phyloP scores from a whole-genome alignment of 2,888 invertebrate genomes.

The Argyra leucocephala region DNA sequence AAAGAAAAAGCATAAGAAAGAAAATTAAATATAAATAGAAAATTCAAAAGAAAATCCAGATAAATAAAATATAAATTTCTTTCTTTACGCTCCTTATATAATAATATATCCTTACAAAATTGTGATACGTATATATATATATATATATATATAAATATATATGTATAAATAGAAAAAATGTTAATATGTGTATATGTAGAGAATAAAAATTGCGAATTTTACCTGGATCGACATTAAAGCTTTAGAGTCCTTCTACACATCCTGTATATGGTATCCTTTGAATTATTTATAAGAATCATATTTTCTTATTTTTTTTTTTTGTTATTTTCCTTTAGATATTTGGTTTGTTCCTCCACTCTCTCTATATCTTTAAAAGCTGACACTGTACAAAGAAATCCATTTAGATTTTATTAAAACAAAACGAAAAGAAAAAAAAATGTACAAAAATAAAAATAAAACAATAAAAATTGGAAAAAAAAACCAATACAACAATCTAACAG shows the following conservation, averaged over 20 bases:
- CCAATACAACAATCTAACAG: background rate
- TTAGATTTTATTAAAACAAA: background rate
- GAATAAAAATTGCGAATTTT: background rate
- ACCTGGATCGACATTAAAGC: background rate
- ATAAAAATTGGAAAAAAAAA: no score
- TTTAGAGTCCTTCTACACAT: no score
- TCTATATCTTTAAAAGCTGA: background rate
- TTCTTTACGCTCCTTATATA: background rate
- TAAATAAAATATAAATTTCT: background rate
- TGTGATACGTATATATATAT: background rate
- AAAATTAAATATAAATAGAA: conserved; percentile 1
- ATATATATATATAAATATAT: no score
- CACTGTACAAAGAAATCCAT: background rate
- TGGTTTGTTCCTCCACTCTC: no score
- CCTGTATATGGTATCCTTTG: background rate
- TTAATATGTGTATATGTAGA: no score
- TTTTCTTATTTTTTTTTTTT: background rate
- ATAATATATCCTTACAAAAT: background rate
- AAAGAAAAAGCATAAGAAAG: background rate
- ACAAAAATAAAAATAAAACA: background rate
- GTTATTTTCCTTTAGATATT: background rate
- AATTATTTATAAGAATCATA: conserved; percentile 4
- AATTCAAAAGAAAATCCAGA: background rate
- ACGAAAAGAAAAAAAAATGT: background rate
- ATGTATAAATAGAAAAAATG: no score